phyloP scores from a whole-genome alignment of 2,888 invertebrate species.

The Pandemis heparana region DNA sequence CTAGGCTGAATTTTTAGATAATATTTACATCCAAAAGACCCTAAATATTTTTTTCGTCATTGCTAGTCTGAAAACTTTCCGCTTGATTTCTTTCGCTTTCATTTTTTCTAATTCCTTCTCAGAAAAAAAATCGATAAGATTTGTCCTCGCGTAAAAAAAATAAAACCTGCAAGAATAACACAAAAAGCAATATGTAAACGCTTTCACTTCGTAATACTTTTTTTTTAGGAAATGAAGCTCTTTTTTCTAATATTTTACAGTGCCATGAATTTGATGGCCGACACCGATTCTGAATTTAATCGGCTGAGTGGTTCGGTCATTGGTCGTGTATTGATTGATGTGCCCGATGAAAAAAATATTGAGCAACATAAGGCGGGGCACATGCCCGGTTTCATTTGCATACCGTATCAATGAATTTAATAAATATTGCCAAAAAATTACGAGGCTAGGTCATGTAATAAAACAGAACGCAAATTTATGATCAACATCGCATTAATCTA shows the following conservation, averaged over 20 bases:
- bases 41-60: no score
- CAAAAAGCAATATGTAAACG: no score
- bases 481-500: no score
- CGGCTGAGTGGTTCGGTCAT: constrained; percentile 59
- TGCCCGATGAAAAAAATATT: constrained; percentile 15
- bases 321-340: constrained; percentile 52
- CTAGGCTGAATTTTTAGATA: no score
- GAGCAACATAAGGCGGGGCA: constrained; percentile 3
- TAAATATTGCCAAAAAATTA: neutral
- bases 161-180: no score
- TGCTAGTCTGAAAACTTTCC: no score
- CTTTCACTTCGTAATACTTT: neutral
- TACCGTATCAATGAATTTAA: neutral
- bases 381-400: neutral
- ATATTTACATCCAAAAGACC: no score
- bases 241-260: constrained; percentile 38
- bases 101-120: no score
- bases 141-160: no score
- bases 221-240: neutral
- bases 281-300: constrained; percentile 50
- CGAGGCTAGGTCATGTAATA: no score
- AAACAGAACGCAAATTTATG: no score
- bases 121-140: neutral
- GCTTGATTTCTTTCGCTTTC: no score
- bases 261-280: constrained; percentile 38